Evolutionary conservation across 2,797 vertebrate species (phyloP).

Genomic region (Enteromius afrohamiltoni): DNA sequence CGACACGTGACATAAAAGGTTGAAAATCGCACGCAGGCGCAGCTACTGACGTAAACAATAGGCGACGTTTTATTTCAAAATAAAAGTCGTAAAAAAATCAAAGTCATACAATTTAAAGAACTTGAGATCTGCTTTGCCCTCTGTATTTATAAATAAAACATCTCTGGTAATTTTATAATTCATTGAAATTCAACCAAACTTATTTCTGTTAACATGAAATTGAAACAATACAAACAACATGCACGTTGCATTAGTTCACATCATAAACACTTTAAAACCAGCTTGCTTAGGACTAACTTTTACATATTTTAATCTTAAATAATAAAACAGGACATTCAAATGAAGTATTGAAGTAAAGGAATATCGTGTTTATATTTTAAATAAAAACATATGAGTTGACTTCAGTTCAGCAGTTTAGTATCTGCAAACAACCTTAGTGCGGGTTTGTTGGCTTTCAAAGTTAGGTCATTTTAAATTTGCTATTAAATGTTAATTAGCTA

Average conservation of each 20-base stretch:
- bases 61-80: slow-evolving; percentile 22
- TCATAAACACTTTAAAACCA: background rate
- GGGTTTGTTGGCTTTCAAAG: background rate
- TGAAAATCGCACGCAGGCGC: background rate
- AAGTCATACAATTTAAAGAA: background rate
- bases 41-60: slow-evolving; percentile 26
- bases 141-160: background rate
- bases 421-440: background rate
- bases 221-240: background rate
- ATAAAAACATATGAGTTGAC: background rate
- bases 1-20: slow-evolving; percentile 16
- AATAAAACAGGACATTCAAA: background rate
- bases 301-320: background rate
- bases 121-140: background rate
- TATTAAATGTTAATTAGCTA: background rate
- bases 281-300: background rate
- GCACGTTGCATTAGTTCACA: background rate
- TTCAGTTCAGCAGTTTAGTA: background rate
- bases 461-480: background rate
- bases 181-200: background rate
- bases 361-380: background rate
- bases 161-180: background rate
- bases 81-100: slow-evolving; percentile 11
- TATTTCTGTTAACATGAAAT: background rate
- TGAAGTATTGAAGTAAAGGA: background rate